Conservation (phyloP, 2,888 invertebrate genomes). For the Meghimatium bilineatum region DNA sequence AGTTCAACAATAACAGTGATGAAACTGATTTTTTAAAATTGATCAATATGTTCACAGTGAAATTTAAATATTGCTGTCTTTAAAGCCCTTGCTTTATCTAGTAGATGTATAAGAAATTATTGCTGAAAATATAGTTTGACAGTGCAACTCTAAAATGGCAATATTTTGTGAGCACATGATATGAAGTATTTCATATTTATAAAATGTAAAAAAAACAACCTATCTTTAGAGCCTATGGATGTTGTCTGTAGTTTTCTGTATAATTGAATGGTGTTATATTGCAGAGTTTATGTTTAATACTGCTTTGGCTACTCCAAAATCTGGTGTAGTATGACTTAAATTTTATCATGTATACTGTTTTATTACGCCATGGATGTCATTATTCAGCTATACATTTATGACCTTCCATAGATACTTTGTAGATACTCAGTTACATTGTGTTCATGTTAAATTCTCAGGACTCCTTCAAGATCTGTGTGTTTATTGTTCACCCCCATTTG, state of each 20-base stretch:
- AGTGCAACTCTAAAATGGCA: background rate
- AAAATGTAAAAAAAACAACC: background rate
- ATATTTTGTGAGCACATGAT: background rate
- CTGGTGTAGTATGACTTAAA: background rate
- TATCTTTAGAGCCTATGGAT: background rate
- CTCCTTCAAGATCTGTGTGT: background rate
- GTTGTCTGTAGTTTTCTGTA: background rate
- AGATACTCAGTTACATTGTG: background rate
- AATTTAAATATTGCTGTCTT: background rate
- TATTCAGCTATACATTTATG: background rate
- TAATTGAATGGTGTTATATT: background rate
- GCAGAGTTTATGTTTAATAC: background rate
- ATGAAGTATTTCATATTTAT: background rate
- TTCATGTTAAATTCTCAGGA: conserved; percentile 3
- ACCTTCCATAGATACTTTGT: background rate
- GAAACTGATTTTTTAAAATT: too few species aligned
- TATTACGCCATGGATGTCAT: background rate
- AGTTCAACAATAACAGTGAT: too few species aligned
- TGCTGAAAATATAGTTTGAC: background rate
- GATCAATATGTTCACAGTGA: too few species aligned
- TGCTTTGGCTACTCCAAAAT: background rate
- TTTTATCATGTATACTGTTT: background rate
- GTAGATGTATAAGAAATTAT: background rate
- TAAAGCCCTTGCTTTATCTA: background rate
- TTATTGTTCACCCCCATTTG: background rate